Evolutionary conservation across 2,888 invertebrate species (phyloP), one percentile per base, ranked within the genome.

Genomic region (Elysia crispata): DNA sequence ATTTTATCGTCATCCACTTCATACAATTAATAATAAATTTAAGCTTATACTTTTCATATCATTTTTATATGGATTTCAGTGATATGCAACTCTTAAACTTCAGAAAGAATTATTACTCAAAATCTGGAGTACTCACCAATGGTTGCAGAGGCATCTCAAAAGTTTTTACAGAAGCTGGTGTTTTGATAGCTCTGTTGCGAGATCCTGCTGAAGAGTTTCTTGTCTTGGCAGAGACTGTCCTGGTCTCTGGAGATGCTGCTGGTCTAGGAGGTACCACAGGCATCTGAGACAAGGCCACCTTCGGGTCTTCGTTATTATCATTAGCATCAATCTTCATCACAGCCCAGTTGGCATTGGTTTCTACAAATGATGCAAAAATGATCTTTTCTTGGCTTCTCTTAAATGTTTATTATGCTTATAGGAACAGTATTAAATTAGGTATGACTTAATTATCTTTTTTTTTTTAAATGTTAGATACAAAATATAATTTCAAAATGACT

Each of bases 141-240:
- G 90, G 91, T 70, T 91, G 91, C 28, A 90, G 82, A 33, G 89
- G 87, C 88, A 91, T 89, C 82, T 90, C 90, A 81, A 88, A 88
- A 5, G 89, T 91, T 85, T 89, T 89, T 74, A 90, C 81, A 18
- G 88, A 85, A 6, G 88, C 89, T n/a, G 89, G 87, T 1, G 89
- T 88, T 83, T 87, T 90, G 25, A 81, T 79, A 5, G 13, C 49
- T 28, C 83, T 81, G 28, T 86, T 86, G 30, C 82, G 81, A 0
- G 85, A 82, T 0, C 84, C 82, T 1, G 88, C 85, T 11, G 88
- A 86, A 0, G 88, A 85, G 3, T 75, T 76, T 1, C 86, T 76
- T 3, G 88, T 85, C 77, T 87, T 88, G 30, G 83, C 86, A 20
- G 88, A 89, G 0, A 83, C 81, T 3, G 83, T 84, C 67, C 88